phyloP scores from a whole-genome alignment of 2,113 vertebrate genomes.

The Struthio camelus region DNA sequence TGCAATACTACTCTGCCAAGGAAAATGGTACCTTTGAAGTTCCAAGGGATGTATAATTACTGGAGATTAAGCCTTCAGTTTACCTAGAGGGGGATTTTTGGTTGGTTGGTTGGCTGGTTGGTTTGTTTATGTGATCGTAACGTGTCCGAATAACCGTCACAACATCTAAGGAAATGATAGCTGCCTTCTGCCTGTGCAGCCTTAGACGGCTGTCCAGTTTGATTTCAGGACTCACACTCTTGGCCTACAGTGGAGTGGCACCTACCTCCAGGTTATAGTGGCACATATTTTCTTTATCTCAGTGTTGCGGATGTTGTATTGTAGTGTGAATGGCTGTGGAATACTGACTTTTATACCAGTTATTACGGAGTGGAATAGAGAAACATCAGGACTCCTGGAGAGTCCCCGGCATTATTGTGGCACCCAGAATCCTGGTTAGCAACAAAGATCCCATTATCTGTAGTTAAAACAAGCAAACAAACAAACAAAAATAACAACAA shows the following conservation, averaged over 20 bases:
- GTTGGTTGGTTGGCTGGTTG: no score
- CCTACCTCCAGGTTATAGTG: not conserved
- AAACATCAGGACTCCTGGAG: not conserved
- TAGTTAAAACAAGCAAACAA: not conserved
- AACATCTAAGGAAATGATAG: not conserved
- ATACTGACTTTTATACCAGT: not conserved
- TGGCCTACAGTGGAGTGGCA: not conserved
- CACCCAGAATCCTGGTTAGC: not conserved
- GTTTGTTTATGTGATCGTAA: fast-evolving
- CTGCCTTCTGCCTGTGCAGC: not conserved
- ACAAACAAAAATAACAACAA: no score
- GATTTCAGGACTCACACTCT: not conserved
- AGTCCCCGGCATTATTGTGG: not conserved
- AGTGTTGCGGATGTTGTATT: not conserved
- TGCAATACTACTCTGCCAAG: not conserved
- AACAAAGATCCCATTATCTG: not conserved
- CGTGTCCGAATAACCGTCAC: not conserved
- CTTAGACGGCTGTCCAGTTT: not conserved
- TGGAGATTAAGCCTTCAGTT: not conserved
- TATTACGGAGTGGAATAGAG: not conserved
- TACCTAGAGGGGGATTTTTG: not conserved
- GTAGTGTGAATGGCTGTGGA: not conserved
- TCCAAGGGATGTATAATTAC: not conserved
- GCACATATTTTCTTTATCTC: not conserved
- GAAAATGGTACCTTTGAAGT: not conserved